A percentile compares a stretch with the other conserved stretches of the same genome.
phyloP scores from a whole-genome alignment of 2,797 vertebrate genomes.

The Crenuchus spilurus region DNA sequence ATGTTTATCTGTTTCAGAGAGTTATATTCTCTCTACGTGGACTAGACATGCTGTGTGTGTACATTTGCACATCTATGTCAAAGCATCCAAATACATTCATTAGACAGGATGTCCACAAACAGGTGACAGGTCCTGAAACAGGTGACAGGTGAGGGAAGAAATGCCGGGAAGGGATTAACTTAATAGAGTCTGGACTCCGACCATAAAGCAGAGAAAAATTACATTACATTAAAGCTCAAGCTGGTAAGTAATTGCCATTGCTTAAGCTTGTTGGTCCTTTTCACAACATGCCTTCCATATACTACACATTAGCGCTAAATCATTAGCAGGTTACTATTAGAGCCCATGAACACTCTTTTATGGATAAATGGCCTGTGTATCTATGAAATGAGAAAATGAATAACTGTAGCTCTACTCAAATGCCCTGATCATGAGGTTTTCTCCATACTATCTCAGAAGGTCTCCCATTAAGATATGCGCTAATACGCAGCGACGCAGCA shows the following conservation, averaged over 20 bases:
- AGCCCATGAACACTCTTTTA: constrained; percentile 23
- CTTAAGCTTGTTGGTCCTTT: neutral
- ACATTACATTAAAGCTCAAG: constrained; percentile 14
- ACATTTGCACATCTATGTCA: no score
- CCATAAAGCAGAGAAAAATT: neutral
- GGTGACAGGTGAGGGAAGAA: constrained; percentile 38
- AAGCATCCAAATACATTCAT: no score
- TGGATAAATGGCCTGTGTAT: constrained; percentile 37
- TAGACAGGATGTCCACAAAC: constrained; percentile 22
- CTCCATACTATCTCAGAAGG: constrained; percentile 44
- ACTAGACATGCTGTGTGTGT: no score
- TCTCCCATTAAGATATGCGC: constrained; percentile 54
- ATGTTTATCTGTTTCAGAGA: no score
- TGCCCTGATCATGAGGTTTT: constrained; percentile 37
- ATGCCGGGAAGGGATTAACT: constrained; percentile 19
- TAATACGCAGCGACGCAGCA: constrained; percentile 38
- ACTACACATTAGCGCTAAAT: neutral
- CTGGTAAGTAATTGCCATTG: neutral
- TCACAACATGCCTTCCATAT: neutral
- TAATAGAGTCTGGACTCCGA: neutral
- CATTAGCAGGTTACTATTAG: constrained; percentile 23
- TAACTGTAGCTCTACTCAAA: constrained; percentile 44
- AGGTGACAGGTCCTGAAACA: constrained; percentile 47
- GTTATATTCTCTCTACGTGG: no score
- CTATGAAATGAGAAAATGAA: constrained; percentile 46